phyloP scores from a whole-genome alignment of 2,797 vertebrate species.

The Parauchenoglanis ngamensis region DNA sequence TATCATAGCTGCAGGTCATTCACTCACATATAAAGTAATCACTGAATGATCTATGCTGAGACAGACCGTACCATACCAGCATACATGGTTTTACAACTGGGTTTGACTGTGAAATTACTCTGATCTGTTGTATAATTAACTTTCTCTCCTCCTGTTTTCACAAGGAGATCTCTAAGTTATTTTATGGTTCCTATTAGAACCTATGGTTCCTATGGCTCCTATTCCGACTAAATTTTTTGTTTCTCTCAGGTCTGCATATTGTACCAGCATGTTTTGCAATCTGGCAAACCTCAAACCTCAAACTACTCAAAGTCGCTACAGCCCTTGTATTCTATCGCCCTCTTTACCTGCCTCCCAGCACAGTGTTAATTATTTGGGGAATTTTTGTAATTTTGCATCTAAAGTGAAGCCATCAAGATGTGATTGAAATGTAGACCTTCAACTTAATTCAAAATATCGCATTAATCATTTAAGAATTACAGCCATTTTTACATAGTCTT shows the following conservation, averaged over 20 bases:
- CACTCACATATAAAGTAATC: background rate
- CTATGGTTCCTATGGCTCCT: too few species aligned
- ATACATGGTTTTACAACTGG: background rate
- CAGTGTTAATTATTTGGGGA: background rate
- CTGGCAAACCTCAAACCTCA: too few species aligned
- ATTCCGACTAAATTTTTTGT: background rate
- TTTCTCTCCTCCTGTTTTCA: background rate
- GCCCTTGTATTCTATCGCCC: too few species aligned
- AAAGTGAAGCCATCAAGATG: too few species aligned
- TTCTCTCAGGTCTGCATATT: background rate
- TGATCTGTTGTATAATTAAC: background rate
- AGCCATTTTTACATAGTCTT: too few species aligned
- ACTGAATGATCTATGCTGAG: background rate
- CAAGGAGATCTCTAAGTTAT: background rate
- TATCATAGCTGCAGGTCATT: background rate
- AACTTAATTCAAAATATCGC: too few species aligned
- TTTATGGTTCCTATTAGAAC: background rate
- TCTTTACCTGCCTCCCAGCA: too few species aligned
- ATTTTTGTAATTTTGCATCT: background rate
- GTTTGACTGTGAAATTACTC: background rate
- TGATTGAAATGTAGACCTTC: too few species aligned
- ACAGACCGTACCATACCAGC: background rate
- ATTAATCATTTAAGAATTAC: too few species aligned
- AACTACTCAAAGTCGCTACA: too few species aligned
- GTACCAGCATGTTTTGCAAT: background rate